Base-by-base conservation (phyloP, 1,140 invertebrate species). In the Solenopsis fugax region DNA sequence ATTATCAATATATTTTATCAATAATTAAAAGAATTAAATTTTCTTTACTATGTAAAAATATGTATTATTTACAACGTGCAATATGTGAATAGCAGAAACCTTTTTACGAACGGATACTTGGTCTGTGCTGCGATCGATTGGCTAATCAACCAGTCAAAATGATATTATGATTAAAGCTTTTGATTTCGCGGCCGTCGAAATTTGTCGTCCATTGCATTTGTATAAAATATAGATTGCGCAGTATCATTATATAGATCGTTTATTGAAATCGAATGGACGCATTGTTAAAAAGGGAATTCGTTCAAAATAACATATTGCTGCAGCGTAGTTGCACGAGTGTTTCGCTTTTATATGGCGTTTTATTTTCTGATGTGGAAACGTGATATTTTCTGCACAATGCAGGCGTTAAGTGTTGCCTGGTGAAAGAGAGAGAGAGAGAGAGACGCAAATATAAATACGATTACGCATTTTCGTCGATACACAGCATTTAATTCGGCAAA, bases 281-380 rank as follows among this genome's bases (percentile, higher is more conserved):
- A 41, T 75, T 58, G n/a, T 45, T 45, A 41, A 75, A 54, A 52
- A 58, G 18, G n/a, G 52, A 75, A 56, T 75, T 37, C 13, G n/a
- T 21, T 37, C 13, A 21, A 67, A 56, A 75, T 37, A 54, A 34
- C 18, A 34, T 52, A 56, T 73, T 9, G 71, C 10, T 18, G 2
- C n/a, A 37, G 29, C n/a, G 37, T 58, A 37, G 29, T 37, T 50
- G 45, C 16, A 4, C n/a, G 29, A 4, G 7, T 24, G 16, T 75
- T 58, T 37, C 52, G n/a, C 52, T 75, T 75, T 56, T 75, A 37
- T 6, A 58, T 21, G 9, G 12, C 52, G 9, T 60, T 60, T 76
- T 76, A 54, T 75, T 21, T 73, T 34, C 69, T n/a, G 71, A 67
- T 67, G 4, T 37, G 16, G n/a, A 64, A n/a, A 41, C 34, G 34